Evolutionary conservation across 2,113 vertebrate genomes (phyloP).

Genomic region (Indicator indicator): DNA sequence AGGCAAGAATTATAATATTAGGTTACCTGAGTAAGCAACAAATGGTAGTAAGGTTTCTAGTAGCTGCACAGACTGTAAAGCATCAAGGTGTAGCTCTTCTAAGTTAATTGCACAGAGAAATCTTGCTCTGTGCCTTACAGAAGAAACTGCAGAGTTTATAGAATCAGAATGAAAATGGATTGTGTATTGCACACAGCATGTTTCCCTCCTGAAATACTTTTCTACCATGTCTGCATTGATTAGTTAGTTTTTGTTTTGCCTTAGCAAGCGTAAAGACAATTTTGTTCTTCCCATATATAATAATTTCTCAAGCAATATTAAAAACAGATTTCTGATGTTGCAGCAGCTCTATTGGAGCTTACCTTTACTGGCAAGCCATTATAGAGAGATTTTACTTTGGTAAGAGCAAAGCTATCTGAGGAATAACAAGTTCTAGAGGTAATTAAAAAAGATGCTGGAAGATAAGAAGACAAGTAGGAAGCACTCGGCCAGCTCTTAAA

Average conservation of each 20-base stretch:
- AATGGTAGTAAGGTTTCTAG: background rate
- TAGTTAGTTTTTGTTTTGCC: background rate
- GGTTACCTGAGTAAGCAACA: background rate
- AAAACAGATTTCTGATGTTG: background rate
- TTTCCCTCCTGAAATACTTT: background rate
- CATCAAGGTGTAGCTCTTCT: background rate
- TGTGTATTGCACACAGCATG: background rate
- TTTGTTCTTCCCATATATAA: background rate
- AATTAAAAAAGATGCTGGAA: background rate
- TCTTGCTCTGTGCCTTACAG: background rate
- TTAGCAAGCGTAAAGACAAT: background rate
- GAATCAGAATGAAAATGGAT: background rate
- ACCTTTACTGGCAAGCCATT: background rate
- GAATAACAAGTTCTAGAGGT: background rate
- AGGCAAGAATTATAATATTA: background rate
- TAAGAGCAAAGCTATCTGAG: background rate
- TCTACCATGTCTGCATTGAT: background rate
- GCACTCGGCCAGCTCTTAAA: background rate
- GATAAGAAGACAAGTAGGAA: background rate
- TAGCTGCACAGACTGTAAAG: background rate
- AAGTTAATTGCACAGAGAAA: background rate
- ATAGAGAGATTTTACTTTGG: background rate
- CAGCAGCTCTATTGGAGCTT: background rate
- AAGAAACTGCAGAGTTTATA: background rate
- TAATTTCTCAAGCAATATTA: background rate